A percentile compares a stretch with the other conserved stretches of the same genome.
Evolutionary conservation across 2,888 invertebrate genomes (phyloP).

Genomic region (Tenthredo mesomela): DNA sequence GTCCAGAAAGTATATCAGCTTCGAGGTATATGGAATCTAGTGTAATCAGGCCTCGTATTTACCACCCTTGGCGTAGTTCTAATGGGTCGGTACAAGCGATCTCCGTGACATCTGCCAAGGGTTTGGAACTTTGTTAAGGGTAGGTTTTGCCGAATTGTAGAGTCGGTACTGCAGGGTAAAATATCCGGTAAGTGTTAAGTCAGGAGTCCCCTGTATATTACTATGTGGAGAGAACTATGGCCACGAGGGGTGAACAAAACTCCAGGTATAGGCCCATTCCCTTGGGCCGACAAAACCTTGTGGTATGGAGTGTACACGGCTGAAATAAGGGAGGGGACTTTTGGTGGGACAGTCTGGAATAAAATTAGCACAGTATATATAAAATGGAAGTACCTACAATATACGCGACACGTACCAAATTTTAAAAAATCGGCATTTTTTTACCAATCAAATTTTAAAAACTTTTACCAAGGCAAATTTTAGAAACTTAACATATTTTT

Average conservation of each 20-base stretch:
- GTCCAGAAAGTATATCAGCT: not conserved
- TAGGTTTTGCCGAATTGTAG: slow-evolving; percentile 20
- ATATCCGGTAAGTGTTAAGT: slow-evolving; percentile 49
- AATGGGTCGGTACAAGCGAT: slow-evolving; percentile 46
- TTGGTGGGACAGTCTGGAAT: slow-evolving; percentile 38
- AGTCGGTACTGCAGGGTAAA: slow-evolving; percentile 49
- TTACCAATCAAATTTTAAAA: not conserved
- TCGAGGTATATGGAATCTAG: not conserved
- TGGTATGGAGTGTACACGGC: slow-evolving; percentile 24
- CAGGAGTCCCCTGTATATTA: slow-evolving; percentile 40
- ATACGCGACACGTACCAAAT: not conserved
- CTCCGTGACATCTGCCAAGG: slow-evolving; percentile 48
- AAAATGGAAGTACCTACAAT: slow-evolving; percentile 29
- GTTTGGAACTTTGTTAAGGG: slow-evolving; percentile 46
- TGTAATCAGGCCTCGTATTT: slow-evolving; percentile 48
- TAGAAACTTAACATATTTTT: too few species aligned
- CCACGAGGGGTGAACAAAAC: slow-evolving; percentile 45
- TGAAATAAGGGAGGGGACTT: slow-evolving; percentile 31
- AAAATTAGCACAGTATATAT: slow-evolving; percentile 22
- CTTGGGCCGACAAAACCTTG: slow-evolving; percentile 17
- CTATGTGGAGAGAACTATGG: slow-evolving; percentile 16
- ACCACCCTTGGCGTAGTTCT: slow-evolving; percentile 14
- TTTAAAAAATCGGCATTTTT: not conserved
- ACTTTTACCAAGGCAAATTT: too few species aligned
- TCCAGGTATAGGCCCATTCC: slow-evolving; percentile 18